These are phyloP conservation scores for Archivesica marissinica DNA, from an alignment of 1,140 invertebrate species.

Conservation along the genomic window DNA sequence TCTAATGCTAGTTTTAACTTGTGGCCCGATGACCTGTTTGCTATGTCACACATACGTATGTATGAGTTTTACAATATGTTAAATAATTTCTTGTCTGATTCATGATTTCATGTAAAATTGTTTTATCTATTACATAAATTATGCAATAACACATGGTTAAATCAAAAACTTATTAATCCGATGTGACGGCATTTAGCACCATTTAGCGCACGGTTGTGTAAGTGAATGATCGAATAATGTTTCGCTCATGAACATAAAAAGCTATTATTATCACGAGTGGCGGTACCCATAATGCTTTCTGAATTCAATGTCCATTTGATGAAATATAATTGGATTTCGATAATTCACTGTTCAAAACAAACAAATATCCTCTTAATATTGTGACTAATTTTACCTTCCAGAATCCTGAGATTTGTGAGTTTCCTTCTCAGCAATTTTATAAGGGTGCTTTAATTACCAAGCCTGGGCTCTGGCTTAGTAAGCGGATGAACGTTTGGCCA, in stretches of 20 bases:
- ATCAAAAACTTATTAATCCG: too few species aligned
- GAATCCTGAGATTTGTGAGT: conserved; percentile 75
- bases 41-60: too few species aligned
- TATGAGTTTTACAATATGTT: too few species aligned
- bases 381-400: conserved; percentile 33
- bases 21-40: too few species aligned
- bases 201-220: neutral
- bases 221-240: neutral
- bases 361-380: neutral
- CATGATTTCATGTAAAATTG: too few species aligned
- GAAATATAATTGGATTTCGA: neutral
- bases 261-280: neutral
- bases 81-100: too few species aligned
- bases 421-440: conserved; percentile 77
- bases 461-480: conserved; percentile 24
- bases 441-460: conserved; percentile 63
- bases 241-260: neutral
- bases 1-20: too few species aligned
- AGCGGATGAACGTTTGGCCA: conserved; percentile 62
- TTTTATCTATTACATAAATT: too few species aligned
- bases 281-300: neutral
- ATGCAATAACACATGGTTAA: too few species aligned
- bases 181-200: too few species aligned
- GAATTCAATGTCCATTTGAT: neutral
- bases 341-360: neutral